Evolutionary conservation across 2,797 vertebrate species (phyloP), one percentile per base, ranked within the genome.

Genomic region (Rhinophrynus dorsalis): DNA sequence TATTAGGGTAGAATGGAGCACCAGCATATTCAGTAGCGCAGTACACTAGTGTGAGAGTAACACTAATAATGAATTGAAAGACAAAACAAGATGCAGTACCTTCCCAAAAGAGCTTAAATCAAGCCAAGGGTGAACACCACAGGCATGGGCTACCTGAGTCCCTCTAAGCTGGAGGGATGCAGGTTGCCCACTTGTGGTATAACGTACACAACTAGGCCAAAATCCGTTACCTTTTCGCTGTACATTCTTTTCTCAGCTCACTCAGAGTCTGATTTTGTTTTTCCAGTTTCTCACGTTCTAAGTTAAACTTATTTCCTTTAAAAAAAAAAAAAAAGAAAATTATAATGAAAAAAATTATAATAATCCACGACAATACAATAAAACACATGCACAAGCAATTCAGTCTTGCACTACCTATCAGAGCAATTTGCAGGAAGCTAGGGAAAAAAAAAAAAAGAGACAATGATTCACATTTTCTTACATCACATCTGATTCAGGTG

Each of bases 211-310:
- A 2, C 2, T 5, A 38, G 5, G 9, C 1, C 0, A 13, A 5
- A 2, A 38, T 38, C 15, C 13, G 2, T 85, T 91, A 98, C 96
- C 96, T 96, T 89, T 98, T 98, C 29, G 94, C 94, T 20, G 94
- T 93, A 74, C 95, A 95, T 83, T 97, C 95, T 79, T 97, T 98
- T 74, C 92, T 92, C 76, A 92, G 70, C 78, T 93, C 94, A 58
- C 84, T 83, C 76, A 99, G 80, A 17, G 92, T 93, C 75, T 94
- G 93, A 7, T 88, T 93, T 76, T 96, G 93, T 52, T 88, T 89
- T 71, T 92, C 90, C 77, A 98, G 91, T 78, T 86, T 87, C 78
- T 93, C 86, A 6, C 89, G 88, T 74, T 96, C 91, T 56, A 79
- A 74, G 20, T 90, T 90, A 85, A 95, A 98, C 0, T 60, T 79